A percentile compares a stretch with the other conserved stretches of the same genome.
phyloP scores from a whole-genome alignment of 1,140 invertebrate species.

The Aleiodes sp. region DNA sequence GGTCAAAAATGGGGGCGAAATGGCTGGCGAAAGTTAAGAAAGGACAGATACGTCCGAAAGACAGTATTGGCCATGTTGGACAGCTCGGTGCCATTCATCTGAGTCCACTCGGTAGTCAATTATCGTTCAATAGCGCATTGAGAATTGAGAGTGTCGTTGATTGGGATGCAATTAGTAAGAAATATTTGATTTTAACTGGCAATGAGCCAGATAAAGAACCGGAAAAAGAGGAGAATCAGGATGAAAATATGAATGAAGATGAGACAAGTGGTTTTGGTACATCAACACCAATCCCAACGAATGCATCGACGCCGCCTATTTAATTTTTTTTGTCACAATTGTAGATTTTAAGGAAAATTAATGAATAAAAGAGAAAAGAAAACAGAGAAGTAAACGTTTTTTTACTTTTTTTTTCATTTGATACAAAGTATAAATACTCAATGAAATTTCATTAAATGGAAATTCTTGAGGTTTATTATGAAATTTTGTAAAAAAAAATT shows the following conservation, averaged over 20 bases:
- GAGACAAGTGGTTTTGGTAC: conserved; percentile 50
- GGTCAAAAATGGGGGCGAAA: conserved; percentile 85
- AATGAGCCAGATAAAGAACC: conserved; percentile 72
- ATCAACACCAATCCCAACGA: conserved; percentile 49
- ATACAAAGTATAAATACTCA: too few species aligned
- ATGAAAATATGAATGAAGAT: conserved; percentile 61
- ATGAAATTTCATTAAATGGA: too few species aligned
- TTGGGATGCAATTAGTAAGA: conserved; percentile 90
- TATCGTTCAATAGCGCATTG: conserved; percentile 77
- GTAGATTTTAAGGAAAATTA: conserved; percentile 3
- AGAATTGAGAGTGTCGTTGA: conserved; percentile 91
- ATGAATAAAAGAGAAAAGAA: background rate
- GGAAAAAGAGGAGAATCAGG: conserved; percentile 67
- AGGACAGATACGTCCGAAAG: conserved; percentile 78
- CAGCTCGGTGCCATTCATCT: conserved; percentile 77
- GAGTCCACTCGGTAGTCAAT: conserved; percentile 81
- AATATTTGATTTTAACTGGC: conserved; percentile 82
- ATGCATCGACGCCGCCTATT: conserved; percentile 47
- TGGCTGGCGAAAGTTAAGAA: conserved; percentile 88
- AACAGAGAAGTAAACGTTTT: background rate
- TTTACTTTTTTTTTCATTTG: background rate
- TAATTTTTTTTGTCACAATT: conserved; percentile 42
- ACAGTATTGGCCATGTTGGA: conserved; percentile 70
- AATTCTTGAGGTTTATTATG: too few species aligned
- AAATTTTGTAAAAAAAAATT: too few species aligned